Evolutionary conservation across 2,113 vertebrate genomes (phyloP).

Genomic region (Monarcha castaneiventris): DNA sequence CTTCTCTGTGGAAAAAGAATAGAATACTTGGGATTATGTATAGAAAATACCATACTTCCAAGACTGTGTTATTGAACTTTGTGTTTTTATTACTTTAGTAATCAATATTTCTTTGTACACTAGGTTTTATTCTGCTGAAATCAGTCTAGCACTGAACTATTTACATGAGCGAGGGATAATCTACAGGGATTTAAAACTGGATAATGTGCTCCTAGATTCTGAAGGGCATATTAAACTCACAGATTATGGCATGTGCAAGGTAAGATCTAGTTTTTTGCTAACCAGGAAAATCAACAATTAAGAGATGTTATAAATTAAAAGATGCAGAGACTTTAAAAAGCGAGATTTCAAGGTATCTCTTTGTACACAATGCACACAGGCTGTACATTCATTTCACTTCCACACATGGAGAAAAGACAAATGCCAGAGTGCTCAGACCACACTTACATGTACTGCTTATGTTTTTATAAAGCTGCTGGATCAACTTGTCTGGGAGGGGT

Average conservation of each 20-base stretch:
- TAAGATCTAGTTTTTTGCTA: slow-evolving; percentile 48
- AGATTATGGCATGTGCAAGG: slow-evolving; percentile 99
- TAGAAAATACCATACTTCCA: neutral
- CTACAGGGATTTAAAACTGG: slow-evolving; percentile 98
- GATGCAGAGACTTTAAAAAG: neutral
- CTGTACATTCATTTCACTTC: neutral
- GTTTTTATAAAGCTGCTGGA: neutral
- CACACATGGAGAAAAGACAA: neutral
- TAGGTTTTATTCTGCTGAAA: slow-evolving; percentile 99
- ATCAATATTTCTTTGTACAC: slow-evolving; percentile 20
- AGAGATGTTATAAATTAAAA: neutral
- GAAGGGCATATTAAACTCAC: slow-evolving; percentile 99
- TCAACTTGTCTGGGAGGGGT: neutral
- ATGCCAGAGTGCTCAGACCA: neutral
- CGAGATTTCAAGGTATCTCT: neutral
- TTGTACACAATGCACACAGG: neutral
- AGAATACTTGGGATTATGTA: neutral
- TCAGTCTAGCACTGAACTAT: slow-evolving; percentile 97
- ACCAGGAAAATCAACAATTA: neutral
- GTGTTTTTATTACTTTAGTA: neutral
- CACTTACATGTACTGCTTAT: neutral
- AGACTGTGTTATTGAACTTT: neutral
- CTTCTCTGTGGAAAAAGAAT: neutral
- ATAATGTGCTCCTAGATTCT: slow-evolving; percentile 96
- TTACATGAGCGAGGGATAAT: slow-evolving; percentile 98